phyloP scores from a whole-genome alignment of 1,140 invertebrate species.

The Leptonema lineaticorne region DNA sequence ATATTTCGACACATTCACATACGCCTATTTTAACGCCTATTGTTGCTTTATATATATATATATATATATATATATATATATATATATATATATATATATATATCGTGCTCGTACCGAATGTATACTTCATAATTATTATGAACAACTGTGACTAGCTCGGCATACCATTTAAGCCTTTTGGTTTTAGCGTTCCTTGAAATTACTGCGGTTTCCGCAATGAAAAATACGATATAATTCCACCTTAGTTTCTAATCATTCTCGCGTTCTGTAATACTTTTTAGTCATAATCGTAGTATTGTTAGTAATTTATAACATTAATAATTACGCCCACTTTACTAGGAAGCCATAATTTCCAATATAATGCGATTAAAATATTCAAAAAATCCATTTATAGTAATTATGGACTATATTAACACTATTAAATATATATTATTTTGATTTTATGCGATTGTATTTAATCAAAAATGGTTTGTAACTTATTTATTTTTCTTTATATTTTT shows the following conservation, averaged over 20 bases:
- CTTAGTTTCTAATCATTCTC: background rate
- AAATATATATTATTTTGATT: too few species aligned
- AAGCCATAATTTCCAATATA: constrained; percentile 2
- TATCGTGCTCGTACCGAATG: background rate
- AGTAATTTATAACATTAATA: too few species aligned
- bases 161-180: background rate
- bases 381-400: background rate
- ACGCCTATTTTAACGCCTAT: too few species aligned
- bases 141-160: background rate
- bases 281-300: background rate
- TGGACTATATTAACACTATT: too few species aligned
- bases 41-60: too few species aligned
- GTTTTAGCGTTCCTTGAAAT: too few species aligned
- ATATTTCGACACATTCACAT: background rate
- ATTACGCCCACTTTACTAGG: constrained; percentile 14
- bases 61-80: too few species aligned
- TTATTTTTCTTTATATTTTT: too few species aligned
- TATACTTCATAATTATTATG: background rate
- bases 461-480: too few species aligned
- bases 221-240: background rate
- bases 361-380: constrained; percentile 1
- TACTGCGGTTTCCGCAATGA: background rate
- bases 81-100: too few species aligned
- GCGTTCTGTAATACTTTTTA: background rate
- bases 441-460: too few species aligned